Percentiles rank a stretch among this genome's conserved stretches.
phyloP scores from a whole-genome alignment of 2,888 invertebrate species.

The Maniola hyperantus region DNA sequence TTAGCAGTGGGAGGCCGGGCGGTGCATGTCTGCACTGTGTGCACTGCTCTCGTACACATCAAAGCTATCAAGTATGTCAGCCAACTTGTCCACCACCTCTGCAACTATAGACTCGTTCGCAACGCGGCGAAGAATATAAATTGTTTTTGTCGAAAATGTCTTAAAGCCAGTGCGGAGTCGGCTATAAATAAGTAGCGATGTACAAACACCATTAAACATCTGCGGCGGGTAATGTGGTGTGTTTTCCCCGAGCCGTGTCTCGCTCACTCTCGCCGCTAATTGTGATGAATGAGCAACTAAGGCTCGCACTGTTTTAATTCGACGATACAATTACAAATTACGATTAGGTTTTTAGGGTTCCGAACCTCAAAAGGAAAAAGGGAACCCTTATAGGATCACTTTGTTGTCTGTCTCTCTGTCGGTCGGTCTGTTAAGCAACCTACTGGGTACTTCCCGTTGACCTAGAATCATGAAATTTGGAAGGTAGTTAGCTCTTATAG shows the following conservation, averaged over 20 bases:
- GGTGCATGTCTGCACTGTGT: too few species aligned
- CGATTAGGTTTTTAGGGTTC: too few species aligned
- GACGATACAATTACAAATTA: not conserved
- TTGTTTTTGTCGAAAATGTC: conserved; percentile 35
- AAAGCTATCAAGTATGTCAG: not conserved
- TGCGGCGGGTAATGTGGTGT: conserved; percentile 44
- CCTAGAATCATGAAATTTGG: too few species aligned
- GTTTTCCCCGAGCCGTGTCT: conserved; percentile 48
- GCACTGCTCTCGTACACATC: too few species aligned
- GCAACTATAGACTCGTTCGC: not conserved
- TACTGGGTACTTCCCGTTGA: too few species aligned
- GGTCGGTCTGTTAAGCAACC: too few species aligned
- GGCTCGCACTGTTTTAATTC: not conserved
- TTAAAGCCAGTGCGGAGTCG: conserved; percentile 26
- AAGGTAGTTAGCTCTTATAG: too few species aligned
- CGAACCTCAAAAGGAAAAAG: too few species aligned
- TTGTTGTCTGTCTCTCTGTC: too few species aligned
- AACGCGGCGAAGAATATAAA: conserved; percentile 28
- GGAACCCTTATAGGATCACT: too few species aligned
- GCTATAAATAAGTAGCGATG: conserved; percentile 45
- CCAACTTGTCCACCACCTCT: not conserved
- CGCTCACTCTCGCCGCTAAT: conserved; percentile 59
- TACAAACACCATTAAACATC: conserved; percentile 46
- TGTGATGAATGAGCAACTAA: conserved; percentile 58
- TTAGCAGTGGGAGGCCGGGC: too few species aligned